A percentile compares a stretch with the other conserved stretches of the same genome.
phyloP scores from a whole-genome alignment of 2,888 invertebrate species.

The Punctoribates punctum region DNA sequence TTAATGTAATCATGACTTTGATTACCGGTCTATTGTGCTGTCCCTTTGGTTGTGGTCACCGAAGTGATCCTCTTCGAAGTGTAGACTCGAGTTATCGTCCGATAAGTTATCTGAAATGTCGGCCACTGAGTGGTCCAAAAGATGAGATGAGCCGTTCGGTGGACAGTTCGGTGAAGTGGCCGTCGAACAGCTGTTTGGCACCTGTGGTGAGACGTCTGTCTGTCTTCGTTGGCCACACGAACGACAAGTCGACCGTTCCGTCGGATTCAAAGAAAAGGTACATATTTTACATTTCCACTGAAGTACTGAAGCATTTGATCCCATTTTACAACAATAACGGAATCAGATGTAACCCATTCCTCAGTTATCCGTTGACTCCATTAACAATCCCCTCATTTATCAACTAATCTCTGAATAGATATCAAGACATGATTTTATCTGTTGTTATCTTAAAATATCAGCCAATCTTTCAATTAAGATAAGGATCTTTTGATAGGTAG shows the following conservation, averaged over 20 bases:
- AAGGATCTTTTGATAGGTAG: neutral
- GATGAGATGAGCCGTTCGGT: neutral
- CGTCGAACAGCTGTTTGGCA: neutral
- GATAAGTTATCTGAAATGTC: neutral
- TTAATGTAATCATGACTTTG: slow-evolving; percentile 1
- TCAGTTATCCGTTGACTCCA: neutral
- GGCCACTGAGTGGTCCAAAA: neutral
- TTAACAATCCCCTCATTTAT: no score
- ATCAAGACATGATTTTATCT: no score
- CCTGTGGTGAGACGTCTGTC: neutral
- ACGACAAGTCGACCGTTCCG: slow-evolving; percentile 61
- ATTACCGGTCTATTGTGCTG: slow-evolving; percentile 11
- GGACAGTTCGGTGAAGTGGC: neutral
- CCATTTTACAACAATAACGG: slow-evolving; percentile 60
- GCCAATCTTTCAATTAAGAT: neutral
- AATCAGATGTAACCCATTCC: neutral
- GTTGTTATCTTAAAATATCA: no score
- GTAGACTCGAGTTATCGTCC: neutral
- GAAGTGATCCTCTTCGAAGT: neutral
- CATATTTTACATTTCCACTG: slow-evolving; percentile 88
- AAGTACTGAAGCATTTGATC: slow-evolving; percentile 87
- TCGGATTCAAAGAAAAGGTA: slow-evolving; percentile 75
- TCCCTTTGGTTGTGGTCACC: neutral
- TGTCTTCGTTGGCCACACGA: slow-evolving; percentile 46
- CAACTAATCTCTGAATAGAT: no score